Base-by-base conservation (phyloP, 2,113 vertebrate species). In the Caretta caretta region DNA sequence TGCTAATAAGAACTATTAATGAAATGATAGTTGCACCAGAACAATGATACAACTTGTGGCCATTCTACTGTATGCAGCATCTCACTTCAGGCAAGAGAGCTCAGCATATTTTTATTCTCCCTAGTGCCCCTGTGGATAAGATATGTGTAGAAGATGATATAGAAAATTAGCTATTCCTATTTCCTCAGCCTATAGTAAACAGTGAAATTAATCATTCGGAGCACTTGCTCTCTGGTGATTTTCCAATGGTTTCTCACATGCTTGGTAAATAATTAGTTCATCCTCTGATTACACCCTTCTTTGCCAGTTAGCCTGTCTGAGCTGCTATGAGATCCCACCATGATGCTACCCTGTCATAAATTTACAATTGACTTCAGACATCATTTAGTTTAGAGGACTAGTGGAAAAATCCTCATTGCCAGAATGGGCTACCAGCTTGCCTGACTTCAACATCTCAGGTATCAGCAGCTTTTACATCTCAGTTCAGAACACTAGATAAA, bases 211-310 rank as follows among this genome's bases (percentile, higher is more conserved):
- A 5, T 90, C 22, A 81, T 5, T 57, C 17, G 65, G 5, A 80
- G 1, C 27, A 35, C 2, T 81, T 3, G 38, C 5, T 79, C 76
- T 88, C 35, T 86, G 38, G 1, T 87, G 6, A n/a, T 87, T 86
- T 83, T 76, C 19, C 3, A 0, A 0, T 5, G 0, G 83, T 7
- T 53, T 84, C 13, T 49, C 57, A 11, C 82, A 20, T 69, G 27
- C 3, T 7, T 59, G 14, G 50, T 35, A 59, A 80, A 65, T 48
- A 24, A 80, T 25, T 25, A 48, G 9, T 84, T 5, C 10, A 86
- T 89, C 62, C 13, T 62, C 2, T 8, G 2, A 1, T 31, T 2
- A 10, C 17, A 49, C 4, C 2, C 78, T 76, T 94, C 91, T 7
- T 83, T 84, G 22, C 1, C n/a, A 76, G 72, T 46, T 2, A 2